A percentile compares a stretch with the other conserved stretches of the same genome.
Conservation (phyloP, 2,113 vertebrate genomes). For the Dolichallabes microphthalmus region DNA sequence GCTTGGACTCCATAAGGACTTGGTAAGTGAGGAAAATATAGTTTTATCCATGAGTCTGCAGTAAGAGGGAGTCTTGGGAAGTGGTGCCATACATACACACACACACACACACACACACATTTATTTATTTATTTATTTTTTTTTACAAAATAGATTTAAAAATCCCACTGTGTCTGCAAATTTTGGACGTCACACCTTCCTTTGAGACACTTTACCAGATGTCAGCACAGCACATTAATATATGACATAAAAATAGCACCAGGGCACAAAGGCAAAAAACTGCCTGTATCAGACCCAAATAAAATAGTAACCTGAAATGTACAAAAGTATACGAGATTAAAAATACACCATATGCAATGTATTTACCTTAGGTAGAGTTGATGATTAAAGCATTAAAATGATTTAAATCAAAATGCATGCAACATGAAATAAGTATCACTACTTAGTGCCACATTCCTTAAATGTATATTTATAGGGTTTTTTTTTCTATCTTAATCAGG, state of each 20-base stretch:
- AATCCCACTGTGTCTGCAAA: neutral
- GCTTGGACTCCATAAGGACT: neutral
- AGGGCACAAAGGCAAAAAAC: neutral
- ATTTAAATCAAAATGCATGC: slow-evolving; percentile 18
- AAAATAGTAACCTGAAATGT: neutral
- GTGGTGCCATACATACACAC: neutral
- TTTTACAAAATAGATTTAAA: neutral
- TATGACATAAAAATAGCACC: neutral
- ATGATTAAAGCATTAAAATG: neutral
- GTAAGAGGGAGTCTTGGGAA: neutral
- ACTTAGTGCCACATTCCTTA: neutral
- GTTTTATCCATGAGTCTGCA: neutral
- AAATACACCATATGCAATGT: neutral
- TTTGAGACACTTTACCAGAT: neutral
- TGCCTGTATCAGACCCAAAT: neutral
- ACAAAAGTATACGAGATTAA: neutral
- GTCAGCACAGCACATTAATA: neutral
- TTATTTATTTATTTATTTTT: neutral
- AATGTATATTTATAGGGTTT: neutral
- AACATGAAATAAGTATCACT: slow-evolving; percentile 11
- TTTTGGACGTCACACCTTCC: neutral
- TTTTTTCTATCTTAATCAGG: slow-evolving; percentile 20
- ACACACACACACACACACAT: slow-evolving; percentile 1
- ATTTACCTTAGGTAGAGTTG: neutral
- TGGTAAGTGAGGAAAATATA: neutral